Evolutionary conservation across 2,888 invertebrate species (phyloP).

Genomic region (Pristionchus exspectatus): DNA sequence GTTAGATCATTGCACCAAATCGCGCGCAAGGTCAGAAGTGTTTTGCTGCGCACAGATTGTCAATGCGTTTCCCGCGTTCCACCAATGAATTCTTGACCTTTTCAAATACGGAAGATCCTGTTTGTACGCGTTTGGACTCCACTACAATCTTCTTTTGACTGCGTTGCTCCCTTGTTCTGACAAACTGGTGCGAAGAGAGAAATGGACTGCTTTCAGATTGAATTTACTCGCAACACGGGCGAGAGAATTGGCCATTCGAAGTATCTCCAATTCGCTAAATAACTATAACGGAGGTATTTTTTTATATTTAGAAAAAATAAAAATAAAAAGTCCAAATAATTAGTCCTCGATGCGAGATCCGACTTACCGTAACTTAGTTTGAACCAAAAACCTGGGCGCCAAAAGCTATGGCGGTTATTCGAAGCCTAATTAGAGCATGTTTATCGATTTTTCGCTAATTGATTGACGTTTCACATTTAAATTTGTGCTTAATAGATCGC

Average conservation of each 20-base stretch:
- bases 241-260: constrained; percentile 39
- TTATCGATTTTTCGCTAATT: constrained; percentile 29
- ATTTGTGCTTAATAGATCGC: not conserved
- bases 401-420: not conserved
- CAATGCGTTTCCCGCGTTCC: not conserved
- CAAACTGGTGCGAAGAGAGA: not conserved
- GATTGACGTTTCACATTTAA: not conserved
- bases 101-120: not conserved
- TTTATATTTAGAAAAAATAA: not conserved
- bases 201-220: constrained; percentile 30
- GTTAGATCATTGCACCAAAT: not conserved
- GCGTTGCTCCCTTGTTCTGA: not conserved
- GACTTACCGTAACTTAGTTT: constrained; percentile 31
- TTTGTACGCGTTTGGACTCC: too few relatives aligned
- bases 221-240: constrained; percentile 48
- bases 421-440: not conserved
- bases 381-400: not conserved
- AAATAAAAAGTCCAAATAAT: not conserved
- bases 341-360: not conserved
- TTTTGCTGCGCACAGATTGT: constrained; percentile 6
- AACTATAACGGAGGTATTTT: constrained; percentile 38
- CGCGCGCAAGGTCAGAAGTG: constrained; percentile 31
- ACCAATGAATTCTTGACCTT: not conserved
- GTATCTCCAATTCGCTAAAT: constrained; percentile 23
- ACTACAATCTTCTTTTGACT: not conserved